Evolutionary conservation across 1,140 invertebrate species (phyloP).

Genomic region (Bemisia tabaci): DNA sequence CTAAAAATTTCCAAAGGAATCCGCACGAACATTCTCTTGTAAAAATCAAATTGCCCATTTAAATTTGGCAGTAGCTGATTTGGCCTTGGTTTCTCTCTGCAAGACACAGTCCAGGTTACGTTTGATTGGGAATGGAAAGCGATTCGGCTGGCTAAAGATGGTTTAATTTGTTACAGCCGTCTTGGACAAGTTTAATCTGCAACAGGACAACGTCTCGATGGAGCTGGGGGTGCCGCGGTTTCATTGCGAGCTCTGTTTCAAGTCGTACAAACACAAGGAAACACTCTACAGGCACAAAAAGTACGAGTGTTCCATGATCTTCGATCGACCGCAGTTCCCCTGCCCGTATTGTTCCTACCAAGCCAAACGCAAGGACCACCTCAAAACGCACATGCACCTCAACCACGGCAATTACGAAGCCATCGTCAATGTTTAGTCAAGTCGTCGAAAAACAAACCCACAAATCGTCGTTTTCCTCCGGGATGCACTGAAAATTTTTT

Average conservation of each 20-base stretch:
- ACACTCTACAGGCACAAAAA: constrained; percentile 33
- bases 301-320: constrained; percentile 36
- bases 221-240: constrained; percentile 36
- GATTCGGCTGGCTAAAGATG: no score
- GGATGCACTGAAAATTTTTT: no score
- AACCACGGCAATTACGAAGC: constrained; percentile 11
- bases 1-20: no score
- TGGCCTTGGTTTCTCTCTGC: no score
- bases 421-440: no score
- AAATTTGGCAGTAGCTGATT: no score
- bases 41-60: no score
- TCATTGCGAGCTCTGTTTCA: constrained; percentile 42
- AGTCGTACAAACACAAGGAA: constrained; percentile 31
- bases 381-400: constrained; percentile 30
- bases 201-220: background rate
- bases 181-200: background rate
- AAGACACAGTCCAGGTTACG: no score
- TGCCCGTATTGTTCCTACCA: constrained; percentile 34
- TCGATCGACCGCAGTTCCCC: constrained; percentile 32
- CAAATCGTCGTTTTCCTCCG: no score
- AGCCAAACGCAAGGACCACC: constrained; percentile 29
- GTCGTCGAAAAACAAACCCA: no score
- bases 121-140: no score
- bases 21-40: no score
- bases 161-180: background rate